A percentile compares a stretch with the other conserved stretches of the same genome.
Evolutionary conservation across 2,113 vertebrate species (phyloP).

Genomic region (Jaculus jaculus): DNA sequence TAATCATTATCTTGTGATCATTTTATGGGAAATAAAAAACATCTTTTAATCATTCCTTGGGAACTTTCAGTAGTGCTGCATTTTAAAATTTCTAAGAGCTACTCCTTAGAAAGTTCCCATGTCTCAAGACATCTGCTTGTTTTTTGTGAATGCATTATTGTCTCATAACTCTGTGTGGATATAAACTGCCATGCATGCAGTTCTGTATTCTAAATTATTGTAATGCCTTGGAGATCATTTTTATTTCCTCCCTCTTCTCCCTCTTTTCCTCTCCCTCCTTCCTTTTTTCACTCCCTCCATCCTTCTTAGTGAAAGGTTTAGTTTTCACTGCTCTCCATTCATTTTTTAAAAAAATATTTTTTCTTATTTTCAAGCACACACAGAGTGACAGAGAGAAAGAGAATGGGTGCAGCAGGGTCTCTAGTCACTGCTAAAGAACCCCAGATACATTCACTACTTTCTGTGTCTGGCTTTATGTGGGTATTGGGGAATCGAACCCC

Average conservation of each 20-base stretch:
- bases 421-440: too few species aligned
- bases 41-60: neutral
- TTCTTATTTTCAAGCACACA: too few species aligned
- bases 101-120: neutral
- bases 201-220: neutral
- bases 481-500: too few species aligned
- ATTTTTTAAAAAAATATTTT: too few species aligned
- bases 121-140: neutral
- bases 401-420: too few species aligned
- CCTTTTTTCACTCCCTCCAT: neutral
- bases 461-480: too few species aligned
- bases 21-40: neutral
- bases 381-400: too few species aligned
- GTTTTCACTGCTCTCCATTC: neutral
- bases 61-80: neutral
- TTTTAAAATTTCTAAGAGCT: slow-evolving; percentile 11
- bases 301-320: too few species aligned
- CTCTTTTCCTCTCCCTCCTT: neutral
- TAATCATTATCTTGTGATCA: neutral
- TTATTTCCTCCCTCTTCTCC: neutral
- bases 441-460: too few species aligned
- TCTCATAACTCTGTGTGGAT: neutral
- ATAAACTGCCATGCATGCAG: neutral
- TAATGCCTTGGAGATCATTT: neutral
- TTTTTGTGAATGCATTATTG: neutral